Base-by-base conservation (phyloP, 2,888 invertebrate species). In the Meloe dianella region DNA sequence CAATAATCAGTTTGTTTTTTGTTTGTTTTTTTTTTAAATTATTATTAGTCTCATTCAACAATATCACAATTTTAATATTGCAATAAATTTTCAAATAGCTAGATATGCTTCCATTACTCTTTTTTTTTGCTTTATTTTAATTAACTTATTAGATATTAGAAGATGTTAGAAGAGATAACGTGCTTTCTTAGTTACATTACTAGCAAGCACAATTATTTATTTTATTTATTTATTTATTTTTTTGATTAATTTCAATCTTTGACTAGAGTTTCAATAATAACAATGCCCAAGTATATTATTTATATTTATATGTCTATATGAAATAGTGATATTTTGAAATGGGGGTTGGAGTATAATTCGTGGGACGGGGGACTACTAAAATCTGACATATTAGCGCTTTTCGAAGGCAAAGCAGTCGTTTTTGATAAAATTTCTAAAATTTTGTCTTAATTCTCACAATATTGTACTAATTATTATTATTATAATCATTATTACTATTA, bases 11-110 rank as follows among this genome's bases (percentile, higher is more conserved):
- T n/a, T 27, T 22, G 9, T 3, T 51, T 22, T 12, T 22, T 51
- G 8, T 47, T 47, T 8, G 7, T 20, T 51, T 14, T 27, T 54
- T 9, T 20, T 22, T 80, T 78, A 79, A 74, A 76, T 77, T 79
- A 80, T 81, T 80, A 80, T 82, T 82, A 84, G 83, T 83, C 83
- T 83, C 82, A 83, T 83, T 81, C 80, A 82, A 83, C 82, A 79
- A 83, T 84, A 83, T 84, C 84, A 83, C 84, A 83, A 83, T 82
- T 83, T 82, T 76, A 79, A 83, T 84, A 84, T 84, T 84, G 84
- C 83, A 84, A 83, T 83, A 82, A 82, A 79, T 81, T 78, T 68
- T 77, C 71, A 72, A 68, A 69, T 81, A 81, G 79, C 82, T 81
- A 82, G 82, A 82, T 82, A 82, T 82, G 82, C 81, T 80, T 81